Evolutionary conservation across 2,888 invertebrate genomes (phyloP).

Genomic region (Sceliomorpha sp.): DNA sequence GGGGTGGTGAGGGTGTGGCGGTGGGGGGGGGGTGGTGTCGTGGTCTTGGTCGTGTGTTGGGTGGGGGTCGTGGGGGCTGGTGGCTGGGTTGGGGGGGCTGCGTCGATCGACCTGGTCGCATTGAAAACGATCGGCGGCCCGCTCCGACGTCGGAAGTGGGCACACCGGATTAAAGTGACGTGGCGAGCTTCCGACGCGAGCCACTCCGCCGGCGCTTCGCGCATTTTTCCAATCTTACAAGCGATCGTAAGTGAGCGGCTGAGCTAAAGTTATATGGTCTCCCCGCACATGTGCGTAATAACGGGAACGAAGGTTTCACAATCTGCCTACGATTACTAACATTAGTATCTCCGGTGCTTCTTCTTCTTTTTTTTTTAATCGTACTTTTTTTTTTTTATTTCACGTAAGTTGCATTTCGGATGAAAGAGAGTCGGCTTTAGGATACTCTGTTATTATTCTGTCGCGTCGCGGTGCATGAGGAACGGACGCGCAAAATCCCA

Average conservation of each 20-base stretch:
- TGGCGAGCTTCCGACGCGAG: slow-evolving; percentile 33
- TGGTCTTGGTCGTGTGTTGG: too few relatives aligned
- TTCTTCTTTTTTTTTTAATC: slow-evolving; percentile 55
- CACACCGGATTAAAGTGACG: neutral
- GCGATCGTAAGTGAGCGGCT: slow-evolving; percentile 72
- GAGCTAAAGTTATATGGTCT: slow-evolving; percentile 81
- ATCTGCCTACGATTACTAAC: slow-evolving; percentile 70
- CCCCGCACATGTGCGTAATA: slow-evolving; percentile 80
- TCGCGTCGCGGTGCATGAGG: slow-evolving; percentile 57
- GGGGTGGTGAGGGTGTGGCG: too few relatives aligned
- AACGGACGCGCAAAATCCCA: slow-evolving; percentile 50
- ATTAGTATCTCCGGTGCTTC: slow-evolving; percentile 58
- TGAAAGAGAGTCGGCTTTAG: slow-evolving; percentile 47
- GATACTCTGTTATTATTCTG: slow-evolving; percentile 48
- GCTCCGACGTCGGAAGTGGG: slow-evolving; percentile 10
- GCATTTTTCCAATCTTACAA: slow-evolving; percentile 52
- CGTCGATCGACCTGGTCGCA: slow-evolving; percentile 50
- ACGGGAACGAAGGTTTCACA: slow-evolving; percentile 78
- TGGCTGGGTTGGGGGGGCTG: slow-evolving; percentile 62
- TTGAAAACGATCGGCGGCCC: slow-evolving; percentile 37
- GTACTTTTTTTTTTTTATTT: slow-evolving; percentile 15
- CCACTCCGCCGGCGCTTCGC: slow-evolving; percentile 38
- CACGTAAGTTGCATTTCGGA: slow-evolving; percentile 36
- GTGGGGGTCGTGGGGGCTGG: too few relatives aligned
- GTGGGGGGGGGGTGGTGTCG: too few relatives aligned